These are phyloP conservation scores for Lepidocolaptes lacrymiger DNA, from an alignment of 2,797 vertebrate genomes.

Conservation along the genomic window DNA sequence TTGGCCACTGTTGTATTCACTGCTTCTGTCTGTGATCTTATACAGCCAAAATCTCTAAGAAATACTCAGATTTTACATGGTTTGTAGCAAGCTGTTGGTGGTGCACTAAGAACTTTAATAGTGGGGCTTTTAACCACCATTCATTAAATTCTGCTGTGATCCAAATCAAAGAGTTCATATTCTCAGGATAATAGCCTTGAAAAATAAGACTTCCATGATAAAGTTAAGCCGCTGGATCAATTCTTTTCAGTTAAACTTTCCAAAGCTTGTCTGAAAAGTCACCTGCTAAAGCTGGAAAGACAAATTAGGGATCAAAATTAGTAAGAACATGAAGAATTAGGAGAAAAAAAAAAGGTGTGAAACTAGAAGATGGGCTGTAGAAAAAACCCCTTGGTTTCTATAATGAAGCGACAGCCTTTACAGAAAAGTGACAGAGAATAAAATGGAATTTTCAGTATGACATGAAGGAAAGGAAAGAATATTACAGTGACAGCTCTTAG, in stretches of 20 bases:
- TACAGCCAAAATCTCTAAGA: background rate
- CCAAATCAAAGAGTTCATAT: background rate
- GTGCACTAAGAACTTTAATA: background rate
- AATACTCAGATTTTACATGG: background rate
- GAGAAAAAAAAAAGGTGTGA: background rate
- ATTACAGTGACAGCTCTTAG: background rate
- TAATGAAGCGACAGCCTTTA: background rate
- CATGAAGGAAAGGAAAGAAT: background rate
- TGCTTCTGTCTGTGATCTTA: background rate
- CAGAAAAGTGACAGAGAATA: background rate
- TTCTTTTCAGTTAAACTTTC: background rate
- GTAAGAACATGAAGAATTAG: background rate
- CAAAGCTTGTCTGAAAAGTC: background rate
- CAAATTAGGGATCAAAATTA: background rate
- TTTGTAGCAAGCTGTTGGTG: background rate
- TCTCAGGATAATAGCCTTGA: background rate
- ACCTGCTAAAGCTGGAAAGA: background rate
- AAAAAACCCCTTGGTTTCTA: background rate
- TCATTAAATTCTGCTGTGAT: background rate
- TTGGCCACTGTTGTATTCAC: background rate
- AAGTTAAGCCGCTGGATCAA: background rate
- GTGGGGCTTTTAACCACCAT: fast-evolving
- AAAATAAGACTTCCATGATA: background rate
- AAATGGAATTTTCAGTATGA: background rate
- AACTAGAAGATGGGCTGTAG: background rate